Evolutionary conservation across 2,113 vertebrate species (phyloP).

Genomic region (Tychaedon coryphoeus): DNA sequence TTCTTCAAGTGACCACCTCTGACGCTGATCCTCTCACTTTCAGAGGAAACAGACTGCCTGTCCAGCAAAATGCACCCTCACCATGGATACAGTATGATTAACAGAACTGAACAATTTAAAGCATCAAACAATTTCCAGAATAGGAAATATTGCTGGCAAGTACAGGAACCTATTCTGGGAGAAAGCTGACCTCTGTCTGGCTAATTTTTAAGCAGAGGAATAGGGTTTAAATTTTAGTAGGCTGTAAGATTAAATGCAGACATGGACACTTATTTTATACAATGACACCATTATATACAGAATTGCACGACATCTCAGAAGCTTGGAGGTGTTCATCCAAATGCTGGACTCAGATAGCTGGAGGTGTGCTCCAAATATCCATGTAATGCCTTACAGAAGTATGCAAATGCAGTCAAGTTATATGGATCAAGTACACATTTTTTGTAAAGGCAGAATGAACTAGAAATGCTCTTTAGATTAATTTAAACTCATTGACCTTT

Average conservation of each 20-base stretch:
- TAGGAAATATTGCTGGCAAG: background rate
- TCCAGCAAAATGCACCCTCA: background rate
- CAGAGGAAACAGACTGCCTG: background rate
- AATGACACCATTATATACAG: background rate
- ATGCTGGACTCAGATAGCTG: background rate
- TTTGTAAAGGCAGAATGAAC: conserved; percentile 24
- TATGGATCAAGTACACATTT: background rate
- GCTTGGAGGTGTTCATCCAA: background rate
- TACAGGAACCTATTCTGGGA: background rate
- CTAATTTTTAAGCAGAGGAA: background rate
- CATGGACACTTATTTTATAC: background rate
- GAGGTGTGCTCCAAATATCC: background rate
- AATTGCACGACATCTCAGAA: background rate
- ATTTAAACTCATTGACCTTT: conserved; percentile 49
- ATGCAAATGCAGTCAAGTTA: background rate
- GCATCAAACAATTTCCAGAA: background rate
- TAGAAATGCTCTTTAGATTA: conserved; percentile 43
- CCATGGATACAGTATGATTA: background rate
- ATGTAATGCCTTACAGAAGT: background rate
- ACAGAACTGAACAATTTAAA: background rate
- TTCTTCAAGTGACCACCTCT: background rate
- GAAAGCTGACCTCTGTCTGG: background rate
- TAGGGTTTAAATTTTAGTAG: background rate
- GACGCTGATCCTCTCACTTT: background rate
- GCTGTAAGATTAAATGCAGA: background rate